A percentile compares a stretch with the other conserved stretches of the same genome.
These are phyloP conservation scores for Cecropterus lyciades DNA, from an alignment of 1,140 invertebrate genomes.

Conservation along the genomic window DNA sequence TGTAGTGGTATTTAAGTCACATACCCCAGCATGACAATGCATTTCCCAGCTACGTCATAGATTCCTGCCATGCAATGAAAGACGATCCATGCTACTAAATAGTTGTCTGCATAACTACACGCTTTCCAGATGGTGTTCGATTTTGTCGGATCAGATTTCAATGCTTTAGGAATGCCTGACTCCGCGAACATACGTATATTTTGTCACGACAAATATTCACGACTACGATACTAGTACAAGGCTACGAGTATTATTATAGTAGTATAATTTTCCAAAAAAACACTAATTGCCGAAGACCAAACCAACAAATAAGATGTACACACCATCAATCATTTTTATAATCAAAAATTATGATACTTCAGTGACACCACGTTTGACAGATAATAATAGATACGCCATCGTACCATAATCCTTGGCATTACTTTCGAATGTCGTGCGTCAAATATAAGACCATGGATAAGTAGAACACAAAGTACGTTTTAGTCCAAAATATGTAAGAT, in stretches of 20 bases:
- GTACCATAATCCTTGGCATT: no score
- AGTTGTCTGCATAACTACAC: background rate
- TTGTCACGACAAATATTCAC: background rate
- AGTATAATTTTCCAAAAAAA: background rate
- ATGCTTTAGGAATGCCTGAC: background rate
- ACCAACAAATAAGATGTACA: no score
- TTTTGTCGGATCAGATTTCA: slow-evolving; percentile 7
- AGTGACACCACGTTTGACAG: no score
- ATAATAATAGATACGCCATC: no score
- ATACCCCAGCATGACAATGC: background rate
- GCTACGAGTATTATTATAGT: background rate
- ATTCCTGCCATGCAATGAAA: background rate
- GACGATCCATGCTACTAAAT: background rate
- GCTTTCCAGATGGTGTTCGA: background rate
- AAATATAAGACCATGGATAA: no score
- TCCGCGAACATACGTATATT: background rate
- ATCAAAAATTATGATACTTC: no score
- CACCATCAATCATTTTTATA: no score
- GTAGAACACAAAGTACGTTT: no score
- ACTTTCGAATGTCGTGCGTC: no score
- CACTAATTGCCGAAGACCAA: no score
- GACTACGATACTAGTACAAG: background rate
- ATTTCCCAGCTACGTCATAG: background rate
- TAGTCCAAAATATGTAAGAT: no score
- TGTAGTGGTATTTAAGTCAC: background rate